phyloP scores from a whole-genome alignment of 1,140 invertebrate genomes.

The Lepidotrigona ventralis region DNA sequence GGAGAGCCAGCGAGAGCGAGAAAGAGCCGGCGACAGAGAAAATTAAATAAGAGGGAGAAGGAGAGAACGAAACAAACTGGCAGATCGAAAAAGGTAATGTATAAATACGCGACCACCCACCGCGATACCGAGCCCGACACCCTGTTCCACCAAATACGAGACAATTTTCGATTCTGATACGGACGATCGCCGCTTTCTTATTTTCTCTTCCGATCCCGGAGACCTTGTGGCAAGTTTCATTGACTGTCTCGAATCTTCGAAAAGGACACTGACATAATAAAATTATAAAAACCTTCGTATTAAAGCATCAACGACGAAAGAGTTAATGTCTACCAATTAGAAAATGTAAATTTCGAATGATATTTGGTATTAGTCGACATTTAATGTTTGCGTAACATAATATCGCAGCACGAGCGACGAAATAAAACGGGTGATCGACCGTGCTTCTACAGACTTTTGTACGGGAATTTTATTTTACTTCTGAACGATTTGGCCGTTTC shows the following conservation, averaged over 20 bases:
- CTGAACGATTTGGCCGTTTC: not conserved
- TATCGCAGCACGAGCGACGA: not conserved
- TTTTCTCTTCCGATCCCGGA: not conserved
- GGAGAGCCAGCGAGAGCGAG: not conserved
- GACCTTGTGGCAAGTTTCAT: not conserved
- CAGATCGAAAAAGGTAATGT: conserved; percentile 71
- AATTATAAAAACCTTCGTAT: no score
- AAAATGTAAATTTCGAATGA: not conserved
- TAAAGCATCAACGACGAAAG: not conserved
- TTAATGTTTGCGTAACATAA: conserved; percentile 33
- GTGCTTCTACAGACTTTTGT: not conserved
- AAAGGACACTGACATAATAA: not conserved
- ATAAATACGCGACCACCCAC: conserved; percentile 74
- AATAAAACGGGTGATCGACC: conserved; percentile 1
- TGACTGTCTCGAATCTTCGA: not conserved
- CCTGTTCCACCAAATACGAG: conserved; percentile 46
- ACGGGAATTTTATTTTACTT: not conserved
- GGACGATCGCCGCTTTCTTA: not conserved
- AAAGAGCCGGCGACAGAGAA: conserved; percentile 19
- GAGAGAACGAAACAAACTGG: conserved; percentile 52
- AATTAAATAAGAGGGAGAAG: conserved; percentile 34
- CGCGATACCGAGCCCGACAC: conserved; percentile 54
- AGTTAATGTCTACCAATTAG: not conserved
- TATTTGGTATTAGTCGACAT: not conserved
- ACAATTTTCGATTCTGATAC: conserved; percentile 43